Evolutionary conservation across 2,888 invertebrate species (phyloP).

Genomic region (Silvanus unidentatus): DNA sequence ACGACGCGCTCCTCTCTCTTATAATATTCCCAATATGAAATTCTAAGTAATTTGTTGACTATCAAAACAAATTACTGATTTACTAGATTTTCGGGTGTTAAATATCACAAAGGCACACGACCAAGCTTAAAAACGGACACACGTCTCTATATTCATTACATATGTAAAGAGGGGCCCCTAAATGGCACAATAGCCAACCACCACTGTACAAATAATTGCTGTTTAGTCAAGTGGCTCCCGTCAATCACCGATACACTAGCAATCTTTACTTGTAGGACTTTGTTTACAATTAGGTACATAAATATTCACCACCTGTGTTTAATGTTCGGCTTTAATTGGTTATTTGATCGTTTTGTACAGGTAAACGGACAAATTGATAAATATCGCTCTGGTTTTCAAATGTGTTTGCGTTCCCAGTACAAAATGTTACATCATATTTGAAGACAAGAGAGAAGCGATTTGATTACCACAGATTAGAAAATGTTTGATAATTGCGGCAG

Average conservation of each 20-base stretch:
- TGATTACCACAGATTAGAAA: constrained; percentile 23
- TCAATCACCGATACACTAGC: constrained; percentile 12
- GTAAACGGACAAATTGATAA: not conserved
- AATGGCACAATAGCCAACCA: constrained; percentile 8
- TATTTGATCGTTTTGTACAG: not conserved
- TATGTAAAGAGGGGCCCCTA: not conserved
- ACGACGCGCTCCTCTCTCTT: no score
- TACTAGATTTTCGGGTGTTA: constrained; percentile 28
- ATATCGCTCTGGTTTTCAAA: no score
- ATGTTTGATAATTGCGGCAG: constrained; percentile 26
- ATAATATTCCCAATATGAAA: no score
- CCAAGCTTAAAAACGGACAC: constrained; percentile 24
- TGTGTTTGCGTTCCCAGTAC: no score
- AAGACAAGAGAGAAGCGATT: no score
- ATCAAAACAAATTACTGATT: no score
- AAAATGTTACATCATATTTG: no score
- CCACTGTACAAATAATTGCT: constrained; percentile 31
- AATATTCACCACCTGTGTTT: constrained; percentile 22
- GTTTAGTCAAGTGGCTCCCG: constrained; percentile 31
- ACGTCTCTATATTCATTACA: constrained; percentile 10
- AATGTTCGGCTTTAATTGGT: constrained; percentile 15
- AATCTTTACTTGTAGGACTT: not conserved
- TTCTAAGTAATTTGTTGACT: no score
- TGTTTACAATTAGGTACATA: not conserved
- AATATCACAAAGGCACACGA: constrained; percentile 37